Evolutionary conservation across 2,113 vertebrate genomes (phyloP).

Genomic region (Chaetorhynchus papuensis): DNA sequence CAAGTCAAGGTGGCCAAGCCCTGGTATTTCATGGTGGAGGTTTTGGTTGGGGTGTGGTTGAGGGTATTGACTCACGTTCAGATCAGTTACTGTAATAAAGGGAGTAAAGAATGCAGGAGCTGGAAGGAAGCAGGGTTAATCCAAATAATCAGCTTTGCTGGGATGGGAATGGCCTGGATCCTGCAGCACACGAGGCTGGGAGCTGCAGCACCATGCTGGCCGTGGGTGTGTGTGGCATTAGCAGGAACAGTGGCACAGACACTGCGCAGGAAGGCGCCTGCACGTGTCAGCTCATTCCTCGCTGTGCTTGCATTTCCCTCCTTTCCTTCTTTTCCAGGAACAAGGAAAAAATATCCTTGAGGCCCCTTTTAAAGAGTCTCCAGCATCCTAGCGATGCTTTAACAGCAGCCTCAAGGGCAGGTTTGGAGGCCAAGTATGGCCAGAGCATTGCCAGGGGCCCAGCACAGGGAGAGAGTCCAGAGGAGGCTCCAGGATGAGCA

Average conservation of each 20-base stretch:
- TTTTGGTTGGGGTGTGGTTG: neutral
- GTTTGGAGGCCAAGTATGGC: neutral
- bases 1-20: neutral
- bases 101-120: neutral
- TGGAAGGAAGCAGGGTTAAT: slow-evolving; percentile 31
- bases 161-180: slow-evolving; percentile 44
- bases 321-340: neutral
- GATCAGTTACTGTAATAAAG: neutral
- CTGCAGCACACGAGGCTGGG: neutral
- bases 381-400: neutral
- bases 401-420: neutral
- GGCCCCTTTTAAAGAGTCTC: neutral
- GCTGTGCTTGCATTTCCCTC: neutral
- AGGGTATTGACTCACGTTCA: neutral
- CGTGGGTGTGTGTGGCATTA: neutral
- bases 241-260: neutral
- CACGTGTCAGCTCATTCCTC: neutral
- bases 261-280: neutral
- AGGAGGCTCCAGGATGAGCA: neutral
- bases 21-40: neutral
- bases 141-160: slow-evolving; percentile 11
- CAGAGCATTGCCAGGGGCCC: neutral
- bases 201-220: neutral
- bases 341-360: neutral
- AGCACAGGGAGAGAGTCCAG: neutral